Percentiles rank a stretch among this genome's conserved stretches.
Conservation (phyloP, 2,888 invertebrate genomes). For the Caenorhabditis becei region DNA sequence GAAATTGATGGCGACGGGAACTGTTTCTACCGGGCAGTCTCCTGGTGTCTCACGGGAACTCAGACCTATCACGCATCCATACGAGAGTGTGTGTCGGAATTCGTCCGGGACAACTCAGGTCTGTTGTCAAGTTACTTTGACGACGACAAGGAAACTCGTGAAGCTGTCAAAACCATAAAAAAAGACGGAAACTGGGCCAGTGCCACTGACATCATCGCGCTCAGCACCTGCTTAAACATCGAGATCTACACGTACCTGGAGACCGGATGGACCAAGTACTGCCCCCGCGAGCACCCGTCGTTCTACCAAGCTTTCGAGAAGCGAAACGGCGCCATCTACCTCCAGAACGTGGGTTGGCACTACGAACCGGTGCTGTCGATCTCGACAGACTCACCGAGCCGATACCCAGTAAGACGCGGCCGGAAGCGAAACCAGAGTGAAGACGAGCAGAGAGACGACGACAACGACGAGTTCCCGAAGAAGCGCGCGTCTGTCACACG, state of each 20-base stretch:
- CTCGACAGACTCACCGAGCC: background rate
- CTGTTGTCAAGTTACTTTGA: background rate
- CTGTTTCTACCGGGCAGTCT: constrained; percentile 36
- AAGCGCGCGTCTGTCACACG: too few species aligned
- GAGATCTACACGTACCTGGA: constrained; percentile 19
- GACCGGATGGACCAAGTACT: constrained; percentile 6
- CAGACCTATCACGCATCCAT: background rate
- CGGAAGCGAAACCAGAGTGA: background rate
- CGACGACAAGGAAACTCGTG: background rate
- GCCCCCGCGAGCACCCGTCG: background rate
- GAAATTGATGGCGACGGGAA: constrained; percentile 26
- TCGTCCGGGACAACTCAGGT: background rate
- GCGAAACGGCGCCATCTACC: constrained; percentile 15
- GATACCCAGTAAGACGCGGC: background rate
- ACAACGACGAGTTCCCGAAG: too few species aligned
- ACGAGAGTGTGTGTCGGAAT: background rate
- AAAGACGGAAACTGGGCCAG: constrained; percentile 17
- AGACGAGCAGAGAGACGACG: background rate
- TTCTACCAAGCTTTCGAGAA: background rate
- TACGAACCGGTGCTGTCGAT: constrained; percentile 16
- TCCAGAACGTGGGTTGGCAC: background rate
- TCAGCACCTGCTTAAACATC: constrained; percentile 11
- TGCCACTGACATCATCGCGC: constrained; percentile 5
- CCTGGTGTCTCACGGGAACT: constrained; percentile 37
- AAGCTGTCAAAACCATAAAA: background rate